Percentiles rank a stretch among this genome's conserved stretches.
Conservation (phyloP, 2,888 invertebrate species). For the Hyppa rectilinea region DNA sequence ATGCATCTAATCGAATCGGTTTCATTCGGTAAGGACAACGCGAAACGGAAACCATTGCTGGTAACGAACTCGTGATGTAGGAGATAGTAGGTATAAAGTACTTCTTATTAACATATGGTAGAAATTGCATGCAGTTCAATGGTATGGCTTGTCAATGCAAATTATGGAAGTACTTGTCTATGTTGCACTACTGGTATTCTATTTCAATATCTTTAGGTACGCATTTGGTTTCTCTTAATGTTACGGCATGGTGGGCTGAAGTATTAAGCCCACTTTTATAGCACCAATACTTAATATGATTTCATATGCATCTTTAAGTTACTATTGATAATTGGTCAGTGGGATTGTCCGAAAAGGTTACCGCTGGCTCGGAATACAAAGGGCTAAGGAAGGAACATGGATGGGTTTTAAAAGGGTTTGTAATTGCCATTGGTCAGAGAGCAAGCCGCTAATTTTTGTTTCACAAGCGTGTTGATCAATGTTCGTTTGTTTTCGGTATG, state of each 20-base stretch:
- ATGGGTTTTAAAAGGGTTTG: no score
- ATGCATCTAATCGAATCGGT: constrained; percentile 35
- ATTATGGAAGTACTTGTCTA: background rate
- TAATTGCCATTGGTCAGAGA: background rate
- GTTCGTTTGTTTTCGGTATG: background rate
- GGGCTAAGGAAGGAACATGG: no score
- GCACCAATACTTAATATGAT: background rate
- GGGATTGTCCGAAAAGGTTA: no score
- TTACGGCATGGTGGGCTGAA: no score
- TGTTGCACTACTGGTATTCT: background rate
- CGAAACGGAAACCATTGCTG: constrained; percentile 35
- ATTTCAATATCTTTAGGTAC: background rate
- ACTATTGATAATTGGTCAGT: no score
- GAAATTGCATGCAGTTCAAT: constrained; percentile 14
- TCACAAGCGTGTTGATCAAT: background rate
- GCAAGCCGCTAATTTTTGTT: no score
- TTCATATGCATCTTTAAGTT: background rate
- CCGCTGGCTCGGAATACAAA: no score
- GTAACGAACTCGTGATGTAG: constrained; percentile 29
- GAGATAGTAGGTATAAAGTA: constrained; percentile 12
- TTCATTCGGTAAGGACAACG: constrained; percentile 29
- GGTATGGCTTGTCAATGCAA: constrained; percentile 5
- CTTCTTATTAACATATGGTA: constrained; percentile 23
- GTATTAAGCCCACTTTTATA: background rate
- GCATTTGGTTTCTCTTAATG: background rate